Conservation (phyloP, 1,140 invertebrate genomes). For the Camponotus floridanus region DNA sequence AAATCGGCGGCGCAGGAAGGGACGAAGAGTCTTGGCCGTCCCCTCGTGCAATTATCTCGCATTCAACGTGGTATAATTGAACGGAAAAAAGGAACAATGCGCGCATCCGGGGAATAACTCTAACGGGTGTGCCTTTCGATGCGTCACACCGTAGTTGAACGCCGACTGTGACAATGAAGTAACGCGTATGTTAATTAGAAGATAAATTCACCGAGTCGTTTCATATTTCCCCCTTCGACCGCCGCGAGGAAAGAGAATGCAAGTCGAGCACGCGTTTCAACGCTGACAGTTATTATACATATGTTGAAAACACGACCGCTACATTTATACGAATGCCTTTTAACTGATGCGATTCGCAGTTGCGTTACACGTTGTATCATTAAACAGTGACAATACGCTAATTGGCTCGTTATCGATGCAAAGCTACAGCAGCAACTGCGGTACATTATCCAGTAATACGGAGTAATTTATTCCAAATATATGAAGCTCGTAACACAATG, state of each 20-base stretch:
- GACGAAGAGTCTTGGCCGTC: not conserved
- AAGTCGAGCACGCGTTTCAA: not conserved
- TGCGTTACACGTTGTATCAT: conserved; percentile 50
- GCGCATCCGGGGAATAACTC: conserved; percentile 68
- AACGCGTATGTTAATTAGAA: conserved; percentile 58
- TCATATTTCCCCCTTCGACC: not conserved
- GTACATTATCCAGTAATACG: conserved; percentile 18
- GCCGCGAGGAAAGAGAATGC: not conserved
- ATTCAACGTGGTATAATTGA: conserved; percentile 64
- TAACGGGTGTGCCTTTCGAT: conserved; percentile 18
- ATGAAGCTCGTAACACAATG: conserved; percentile 60
- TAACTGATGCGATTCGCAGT: conserved; percentile 46
- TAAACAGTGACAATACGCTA: conserved; percentile 66
- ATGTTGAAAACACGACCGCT: not conserved
- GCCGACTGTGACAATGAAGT: conserved; percentile 32
- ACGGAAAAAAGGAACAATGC: conserved; percentile 57
- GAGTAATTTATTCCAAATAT: conserved; percentile 66
- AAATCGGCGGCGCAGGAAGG: conserved; percentile 31
- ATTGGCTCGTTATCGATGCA: conserved; percentile 73
- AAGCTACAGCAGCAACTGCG: conserved; percentile 49
- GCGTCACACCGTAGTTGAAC: not conserved
- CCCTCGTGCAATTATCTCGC: conserved; percentile 70
- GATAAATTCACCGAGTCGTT: not conserved
- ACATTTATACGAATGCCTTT: conserved; percentile 17
- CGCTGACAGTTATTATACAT: not conserved